Conservation (phyloP, 2,113 vertebrate genomes). For the Onychostruthus taczanowskii region DNA sequence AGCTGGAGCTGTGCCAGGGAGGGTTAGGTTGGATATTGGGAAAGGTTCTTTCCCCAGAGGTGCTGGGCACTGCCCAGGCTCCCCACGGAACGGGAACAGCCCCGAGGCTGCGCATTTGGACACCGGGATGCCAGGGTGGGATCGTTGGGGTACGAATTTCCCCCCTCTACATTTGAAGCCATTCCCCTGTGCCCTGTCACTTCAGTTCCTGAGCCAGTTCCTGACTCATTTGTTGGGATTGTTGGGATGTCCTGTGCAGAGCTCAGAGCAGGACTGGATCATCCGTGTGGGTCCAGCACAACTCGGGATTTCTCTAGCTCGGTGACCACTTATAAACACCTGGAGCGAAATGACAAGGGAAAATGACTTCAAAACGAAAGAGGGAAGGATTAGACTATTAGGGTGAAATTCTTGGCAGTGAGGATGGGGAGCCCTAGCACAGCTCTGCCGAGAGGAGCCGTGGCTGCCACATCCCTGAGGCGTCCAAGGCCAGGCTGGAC, state of each 20-base stretch:
- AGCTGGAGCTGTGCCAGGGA: neutral
- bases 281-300: neutral
- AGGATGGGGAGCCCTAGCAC: fast-evolving
- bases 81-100: neutral
- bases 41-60: neutral
- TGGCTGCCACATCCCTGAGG: neutral
- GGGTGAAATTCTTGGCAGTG: fast-evolving
- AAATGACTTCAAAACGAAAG: neutral
- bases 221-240: fast-evolving
- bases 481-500: fast-evolving
- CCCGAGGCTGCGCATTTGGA: neutral
- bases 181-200: neutral
- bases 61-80: neutral
- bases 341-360: fast-evolving
- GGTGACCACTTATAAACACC: too few relatives aligned
- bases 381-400: neutral
- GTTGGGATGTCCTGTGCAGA: too few relatives aligned
- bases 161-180: neutral
- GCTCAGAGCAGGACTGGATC: too few relatives aligned
- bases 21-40: fast-evolving
- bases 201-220: neutral
- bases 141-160: fast-evolving
- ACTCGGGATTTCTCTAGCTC: fast-evolving
- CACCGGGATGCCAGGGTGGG: neutral
- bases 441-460: fast-evolving